Evolutionary conservation across 2,797 vertebrate species (phyloP).

Genomic region (Masticophis lateralis): DNA sequence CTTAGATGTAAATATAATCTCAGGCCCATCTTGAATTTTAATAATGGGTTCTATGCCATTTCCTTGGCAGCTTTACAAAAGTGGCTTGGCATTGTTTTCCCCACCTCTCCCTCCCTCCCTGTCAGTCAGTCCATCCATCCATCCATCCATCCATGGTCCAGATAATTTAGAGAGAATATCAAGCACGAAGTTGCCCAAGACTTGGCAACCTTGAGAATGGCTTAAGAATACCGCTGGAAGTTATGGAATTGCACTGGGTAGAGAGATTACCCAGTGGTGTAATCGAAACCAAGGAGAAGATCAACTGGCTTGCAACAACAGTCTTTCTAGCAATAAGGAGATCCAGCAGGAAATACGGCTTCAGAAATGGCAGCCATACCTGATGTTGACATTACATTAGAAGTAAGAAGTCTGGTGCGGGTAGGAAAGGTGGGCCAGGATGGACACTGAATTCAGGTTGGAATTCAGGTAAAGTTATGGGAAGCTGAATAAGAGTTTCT

Average conservation of each 20-base stretch:
- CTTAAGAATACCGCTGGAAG: background rate
- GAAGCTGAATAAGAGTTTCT: background rate
- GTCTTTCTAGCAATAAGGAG: background rate
- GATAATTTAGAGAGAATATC: background rate
- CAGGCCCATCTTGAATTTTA: background rate
- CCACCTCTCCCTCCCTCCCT: too few species aligned
- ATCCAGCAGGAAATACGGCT: background rate
- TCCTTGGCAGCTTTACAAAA: background rate
- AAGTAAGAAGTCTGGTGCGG: background rate
- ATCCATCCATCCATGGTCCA: background rate
- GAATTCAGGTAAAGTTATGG: background rate
- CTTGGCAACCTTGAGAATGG: background rate
- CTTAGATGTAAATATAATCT: background rate
- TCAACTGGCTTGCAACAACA: background rate
- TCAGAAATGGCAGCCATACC: background rate
- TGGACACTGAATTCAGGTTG: background rate
- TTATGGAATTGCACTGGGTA: background rate
- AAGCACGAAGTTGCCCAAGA: background rate
- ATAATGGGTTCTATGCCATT: background rate
- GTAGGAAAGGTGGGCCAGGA: background rate
- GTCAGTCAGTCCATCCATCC: rapidly evolving
- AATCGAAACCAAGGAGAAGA: background rate
- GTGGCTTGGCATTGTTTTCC: background rate
- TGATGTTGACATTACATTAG: background rate
- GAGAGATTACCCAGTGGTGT: too few species aligned